A percentile compares a stretch with the other conserved stretches of the same genome.
Evolutionary conservation across 2,797 vertebrate species (phyloP).

Genomic region (Pangasius mekongensis): DNA sequence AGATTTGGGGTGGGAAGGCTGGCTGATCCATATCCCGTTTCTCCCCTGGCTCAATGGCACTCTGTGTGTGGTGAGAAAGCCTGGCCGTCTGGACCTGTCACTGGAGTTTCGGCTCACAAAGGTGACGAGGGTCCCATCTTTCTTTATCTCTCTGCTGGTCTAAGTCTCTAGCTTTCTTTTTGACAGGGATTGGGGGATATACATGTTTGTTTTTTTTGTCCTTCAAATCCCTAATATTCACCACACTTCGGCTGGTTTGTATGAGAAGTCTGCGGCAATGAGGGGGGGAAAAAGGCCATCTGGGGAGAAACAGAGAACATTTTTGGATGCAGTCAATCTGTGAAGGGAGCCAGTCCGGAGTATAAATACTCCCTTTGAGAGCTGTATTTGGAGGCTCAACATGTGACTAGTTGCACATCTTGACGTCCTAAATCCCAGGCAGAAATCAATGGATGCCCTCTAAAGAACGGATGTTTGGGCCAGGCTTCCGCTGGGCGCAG

Average conservation of each 20-base stretch:
- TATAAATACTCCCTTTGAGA: slow-evolving; percentile 43
- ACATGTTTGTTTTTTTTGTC: background rate
- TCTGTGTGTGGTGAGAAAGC: slow-evolving; percentile 47
- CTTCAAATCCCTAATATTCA: slow-evolving; percentile 3
- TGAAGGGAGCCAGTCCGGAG: slow-evolving; percentile 1
- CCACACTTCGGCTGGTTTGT: background rate
- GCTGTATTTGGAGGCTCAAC: slow-evolving; percentile 30
- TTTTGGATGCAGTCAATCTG: slow-evolving; percentile 29
- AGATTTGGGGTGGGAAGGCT: slow-evolving; percentile 47
- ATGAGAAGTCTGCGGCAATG: background rate
- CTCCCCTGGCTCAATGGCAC: slow-evolving; percentile 43
- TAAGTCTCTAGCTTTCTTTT: background rate
- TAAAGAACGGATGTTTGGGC: slow-evolving; percentile 74
- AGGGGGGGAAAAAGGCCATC: background rate
- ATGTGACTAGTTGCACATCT: slow-evolving; percentile 50
- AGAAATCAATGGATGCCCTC: slow-evolving; percentile 69
- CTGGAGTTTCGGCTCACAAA: slow-evolving; percentile 24
- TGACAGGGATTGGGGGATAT: background rate
- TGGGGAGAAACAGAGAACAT: slow-evolving; percentile 7
- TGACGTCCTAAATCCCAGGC: slow-evolving; percentile 46
- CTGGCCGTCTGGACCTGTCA: background rate
- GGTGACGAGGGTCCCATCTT: background rate
- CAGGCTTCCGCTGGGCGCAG: slow-evolving; percentile 63
- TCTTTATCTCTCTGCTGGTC: slow-evolving; percentile 10
- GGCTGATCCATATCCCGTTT: slow-evolving; percentile 47